A percentile compares a stretch with the other conserved stretches of the same genome.
Conservation (phyloP, 2,888 invertebrate species). For the Pelosia muscerda region DNA sequence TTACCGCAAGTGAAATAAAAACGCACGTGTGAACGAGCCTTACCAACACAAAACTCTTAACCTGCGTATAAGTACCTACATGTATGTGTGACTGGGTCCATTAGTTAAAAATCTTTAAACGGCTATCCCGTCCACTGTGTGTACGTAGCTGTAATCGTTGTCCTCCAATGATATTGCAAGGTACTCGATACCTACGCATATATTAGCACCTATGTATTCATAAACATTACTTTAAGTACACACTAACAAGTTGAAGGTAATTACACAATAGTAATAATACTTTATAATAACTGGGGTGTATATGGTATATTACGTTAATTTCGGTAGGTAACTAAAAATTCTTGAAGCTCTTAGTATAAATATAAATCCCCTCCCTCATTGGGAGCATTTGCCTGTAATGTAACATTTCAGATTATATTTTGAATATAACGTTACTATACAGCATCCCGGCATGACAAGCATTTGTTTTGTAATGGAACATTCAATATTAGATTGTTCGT, state of each 20-base stretch:
- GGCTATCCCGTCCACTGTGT: conserved; percentile 22
- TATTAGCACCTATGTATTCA: conserved; percentile 73
- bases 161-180: conserved; percentile 46
- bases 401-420: not conserved
- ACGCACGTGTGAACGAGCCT: no score
- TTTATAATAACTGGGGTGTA: conserved; percentile 29
- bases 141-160: conserved; percentile 57
- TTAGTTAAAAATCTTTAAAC: not conserved
- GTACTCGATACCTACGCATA: conserved; percentile 42
- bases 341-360: conserved; percentile 24
- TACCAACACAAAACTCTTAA: no score
- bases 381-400: not conserved
- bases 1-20: no score
- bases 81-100: no score
- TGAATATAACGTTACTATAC: not conserved
- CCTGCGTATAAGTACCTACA: no score
- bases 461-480: no score
- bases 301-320: conserved; percentile 40
- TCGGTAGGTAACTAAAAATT: conserved; percentile 46
- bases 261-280: conserved; percentile 46
- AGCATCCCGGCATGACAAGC: not conserved
- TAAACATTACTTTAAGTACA: conserved; percentile 61
- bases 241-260: conserved; percentile 52
- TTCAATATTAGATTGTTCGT: no score
- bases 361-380: not conserved